Conservation (phyloP, 2,797 vertebrate species). For the Neopelma chrysocephalum region DNA sequence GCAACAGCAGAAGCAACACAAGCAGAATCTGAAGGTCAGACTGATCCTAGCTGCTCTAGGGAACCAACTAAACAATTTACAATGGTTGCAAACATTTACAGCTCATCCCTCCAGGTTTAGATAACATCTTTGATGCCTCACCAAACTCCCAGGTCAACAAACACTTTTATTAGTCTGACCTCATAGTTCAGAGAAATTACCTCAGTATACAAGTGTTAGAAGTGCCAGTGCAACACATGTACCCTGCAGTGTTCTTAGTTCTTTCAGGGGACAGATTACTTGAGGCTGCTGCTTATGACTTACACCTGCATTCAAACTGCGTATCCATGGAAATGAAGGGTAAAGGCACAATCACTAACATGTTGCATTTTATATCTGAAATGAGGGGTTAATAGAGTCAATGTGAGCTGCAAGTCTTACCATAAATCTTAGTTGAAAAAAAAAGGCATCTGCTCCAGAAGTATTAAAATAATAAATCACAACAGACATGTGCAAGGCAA, state of each 20-base stretch:
- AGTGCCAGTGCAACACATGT: background rate
- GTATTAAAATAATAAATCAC: background rate
- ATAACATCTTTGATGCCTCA: background rate
- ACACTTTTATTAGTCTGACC: background rate
- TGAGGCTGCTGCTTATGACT: background rate
- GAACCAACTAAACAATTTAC: background rate
- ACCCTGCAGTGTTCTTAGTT: background rate
- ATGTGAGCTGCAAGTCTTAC: background rate
- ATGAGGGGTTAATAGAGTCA: background rate
- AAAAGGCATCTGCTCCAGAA: background rate
- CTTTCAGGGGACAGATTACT: background rate
- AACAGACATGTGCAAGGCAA: background rate
- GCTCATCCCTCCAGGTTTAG: background rate
- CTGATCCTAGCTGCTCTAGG: background rate
- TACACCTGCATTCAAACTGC: background rate
- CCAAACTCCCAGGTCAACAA: background rate
- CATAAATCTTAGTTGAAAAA: background rate
- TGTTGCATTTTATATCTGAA: background rate
- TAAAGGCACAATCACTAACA: background rate
- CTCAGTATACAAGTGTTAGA: background rate
- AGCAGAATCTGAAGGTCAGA: background rate
- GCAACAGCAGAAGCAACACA: background rate
- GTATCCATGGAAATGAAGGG: background rate
- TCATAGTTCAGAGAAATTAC: background rate
- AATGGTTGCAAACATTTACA: background rate